These are phyloP conservation scores for Diadegma fenestrale DNA, from an alignment of 2,888 invertebrate genomes.

Conservation along the genomic window DNA sequence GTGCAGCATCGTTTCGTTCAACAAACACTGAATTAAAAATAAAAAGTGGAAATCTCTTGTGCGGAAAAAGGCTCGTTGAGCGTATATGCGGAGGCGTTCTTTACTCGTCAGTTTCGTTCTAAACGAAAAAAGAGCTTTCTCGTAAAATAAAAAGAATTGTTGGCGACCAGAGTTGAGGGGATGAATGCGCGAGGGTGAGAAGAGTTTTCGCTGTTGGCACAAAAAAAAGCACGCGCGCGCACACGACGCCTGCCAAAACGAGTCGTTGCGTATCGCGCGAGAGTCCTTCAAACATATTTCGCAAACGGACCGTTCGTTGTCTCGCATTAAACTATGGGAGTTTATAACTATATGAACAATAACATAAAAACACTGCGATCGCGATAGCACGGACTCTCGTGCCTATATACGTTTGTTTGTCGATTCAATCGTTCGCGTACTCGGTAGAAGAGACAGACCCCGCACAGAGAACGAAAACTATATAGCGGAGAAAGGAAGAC, in stretches of 20 bases:
- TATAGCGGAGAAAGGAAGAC: slow-evolving; percentile 12
- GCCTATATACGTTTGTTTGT: slow-evolving; percentile 62
- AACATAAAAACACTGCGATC: slow-evolving; percentile 31
- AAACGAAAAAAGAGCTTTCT: slow-evolving; percentile 22
- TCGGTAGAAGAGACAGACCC: slow-evolving; percentile 44
- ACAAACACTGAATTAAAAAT: slow-evolving; percentile 3
- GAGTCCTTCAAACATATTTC: slow-evolving; percentile 55
- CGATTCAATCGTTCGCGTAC: slow-evolving; percentile 59
- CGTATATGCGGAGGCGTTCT: background rate
- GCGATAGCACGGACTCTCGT: slow-evolving; percentile 25
- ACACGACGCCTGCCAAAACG: background rate
- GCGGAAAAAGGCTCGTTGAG: slow-evolving; percentile 5
- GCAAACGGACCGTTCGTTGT: slow-evolving; percentile 36
- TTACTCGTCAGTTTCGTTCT: background rate
- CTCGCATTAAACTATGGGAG: slow-evolving; percentile 38
- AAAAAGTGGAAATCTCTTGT: background rate
- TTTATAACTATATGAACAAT: slow-evolving; percentile 37
- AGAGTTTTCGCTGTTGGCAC: background rate
- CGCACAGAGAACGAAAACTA: slow-evolving; percentile 36
- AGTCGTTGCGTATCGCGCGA: slow-evolving; percentile 10
- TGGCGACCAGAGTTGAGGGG: background rate
- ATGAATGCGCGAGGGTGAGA: background rate
- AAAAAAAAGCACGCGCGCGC: background rate
- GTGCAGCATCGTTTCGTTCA: background rate
- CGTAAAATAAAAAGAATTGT: slow-evolving; percentile 27